Base-by-base conservation (phyloP, 2,797 vertebrate species). In the Miichthys miiuy region DNA sequence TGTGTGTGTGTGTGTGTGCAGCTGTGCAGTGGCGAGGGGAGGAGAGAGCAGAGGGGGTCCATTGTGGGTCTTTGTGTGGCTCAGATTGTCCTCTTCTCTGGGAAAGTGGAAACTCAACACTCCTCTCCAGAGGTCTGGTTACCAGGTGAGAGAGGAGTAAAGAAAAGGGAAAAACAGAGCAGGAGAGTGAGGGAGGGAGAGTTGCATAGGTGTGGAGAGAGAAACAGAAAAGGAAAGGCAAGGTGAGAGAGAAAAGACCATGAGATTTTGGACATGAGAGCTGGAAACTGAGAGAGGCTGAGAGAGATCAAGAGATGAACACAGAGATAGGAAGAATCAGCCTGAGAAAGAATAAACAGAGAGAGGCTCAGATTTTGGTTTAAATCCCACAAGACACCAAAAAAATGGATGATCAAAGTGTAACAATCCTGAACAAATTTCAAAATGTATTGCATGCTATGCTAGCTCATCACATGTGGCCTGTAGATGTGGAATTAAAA, bases 71-170 rank as follows among this genome's bases (percentile, higher is more conserved):
- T 94, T 91, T 94, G 90, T 94, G 91, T 92, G 90, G 93, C 88
- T 92, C 91, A 94, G 92, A 94, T 94, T 95, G 93, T 95, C 94
- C 92, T 93, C 91, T 89, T 93, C 93, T 94, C 92, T 94, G 94
- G 94, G 94, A 95, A 95, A 95, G 94, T 94, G 92, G 94, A 94
- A 95, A 95, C 93, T 93, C 88, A 93, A 95, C 92, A 93, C 94
- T 90, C 83, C 88, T 91, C 93, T 92, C 93, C 88, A 87, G 93
- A 93, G 94, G 91, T 94, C 93, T 92, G 90, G 94, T 94, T 94
- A 94, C 93, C 92, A 94, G 93, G 92, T 94, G 92, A 94, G 93
- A 92, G 92, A 86, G 90, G 82, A 81, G 89, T 89, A 88, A 91
- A 91, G 86, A 87, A 91, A 89, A 88, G 84, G 81, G 79, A 84